Evolutionary conservation across 2,113 vertebrate genomes (phyloP).

Genomic region (Cyanoramphus novaezelandiae): DNA sequence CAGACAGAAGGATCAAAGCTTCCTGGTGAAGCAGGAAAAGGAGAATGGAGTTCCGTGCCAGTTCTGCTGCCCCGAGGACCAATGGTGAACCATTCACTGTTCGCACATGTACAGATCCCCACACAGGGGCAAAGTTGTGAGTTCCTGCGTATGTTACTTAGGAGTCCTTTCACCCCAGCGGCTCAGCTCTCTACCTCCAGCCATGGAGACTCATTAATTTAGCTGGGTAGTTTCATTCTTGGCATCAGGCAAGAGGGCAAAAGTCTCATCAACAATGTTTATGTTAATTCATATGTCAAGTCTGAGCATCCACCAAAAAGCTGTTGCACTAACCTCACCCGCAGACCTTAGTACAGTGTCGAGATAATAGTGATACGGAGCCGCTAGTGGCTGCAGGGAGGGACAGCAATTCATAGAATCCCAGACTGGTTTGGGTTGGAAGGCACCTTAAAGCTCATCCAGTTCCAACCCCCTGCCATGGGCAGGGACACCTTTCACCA

Average conservation of each 20-base stretch:
- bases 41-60: background rate
- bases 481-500: background rate
- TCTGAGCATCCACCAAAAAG: background rate
- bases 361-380: background rate
- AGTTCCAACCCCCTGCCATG: background rate
- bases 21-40: background rate
- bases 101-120: rapidly evolving
- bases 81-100: background rate
- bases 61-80: background rate
- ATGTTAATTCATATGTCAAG: background rate
- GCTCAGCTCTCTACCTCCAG: background rate
- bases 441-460: background rate
- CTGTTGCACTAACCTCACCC: background rate
- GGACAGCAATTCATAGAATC: background rate
- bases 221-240: background rate
- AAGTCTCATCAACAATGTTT: background rate
- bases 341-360: background rate
- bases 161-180: background rate
- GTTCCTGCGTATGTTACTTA: rapidly evolving
- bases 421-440: background rate
- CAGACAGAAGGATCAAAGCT: background rate
- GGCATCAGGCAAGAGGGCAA: background rate
- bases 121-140: rapidly evolving
- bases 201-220: background rate
- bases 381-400: background rate